Evolutionary conservation across 2,797 vertebrate species (phyloP), one percentile per base, ranked within the genome.

Genomic region (Pipistrellus kuhlii): DNA sequence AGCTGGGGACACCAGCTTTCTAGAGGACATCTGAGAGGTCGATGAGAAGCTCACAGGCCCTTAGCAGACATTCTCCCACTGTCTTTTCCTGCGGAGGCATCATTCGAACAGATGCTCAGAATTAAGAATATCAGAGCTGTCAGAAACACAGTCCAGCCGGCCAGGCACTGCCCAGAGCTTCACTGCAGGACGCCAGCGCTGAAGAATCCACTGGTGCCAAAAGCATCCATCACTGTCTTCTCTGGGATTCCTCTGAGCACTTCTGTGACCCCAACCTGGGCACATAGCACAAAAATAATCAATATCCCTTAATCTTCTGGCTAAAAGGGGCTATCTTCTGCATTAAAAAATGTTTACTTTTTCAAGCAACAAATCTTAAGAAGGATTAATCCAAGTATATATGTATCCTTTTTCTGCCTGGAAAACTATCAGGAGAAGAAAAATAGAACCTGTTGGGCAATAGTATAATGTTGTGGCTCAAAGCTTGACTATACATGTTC

Each of bases 41-140:
- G 62, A 15, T 80, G 83, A 93, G 92, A 92, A n/a, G 10, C 75
- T 93, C 94, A 62, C 80, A 69, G 78, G 88, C 80, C 93, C 90
- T 72, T 9, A 86, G 83, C 90, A 97, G 92, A 95, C 92, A 72
- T 80, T 80, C 84, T 51, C 96, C 91, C 71, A 78, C 93, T 89
- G 96, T 38, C 91, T 57, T 91, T 93, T 77, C 91, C 89, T 94
- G 86, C 88, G 48, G 93, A 91, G 78, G 59, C 82, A 57, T 76
- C 75, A 0, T 59, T 93, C 51, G 55, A 94, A 85, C 96, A 97
- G 96, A 95, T 95, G 92, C 91, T 94, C 76, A 57, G 80, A 73
- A 68, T 81, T 91, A 77, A 53, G 84, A 68, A 93, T 88, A 94
- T 71, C 69, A 86, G 82, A 85, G 71, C 62, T 93, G 90, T 96